Evolutionary conservation across 2,113 vertebrate genomes (phyloP), one percentile per base, ranked within the genome.

Genomic region (Atrichornis clamosus): DNA sequence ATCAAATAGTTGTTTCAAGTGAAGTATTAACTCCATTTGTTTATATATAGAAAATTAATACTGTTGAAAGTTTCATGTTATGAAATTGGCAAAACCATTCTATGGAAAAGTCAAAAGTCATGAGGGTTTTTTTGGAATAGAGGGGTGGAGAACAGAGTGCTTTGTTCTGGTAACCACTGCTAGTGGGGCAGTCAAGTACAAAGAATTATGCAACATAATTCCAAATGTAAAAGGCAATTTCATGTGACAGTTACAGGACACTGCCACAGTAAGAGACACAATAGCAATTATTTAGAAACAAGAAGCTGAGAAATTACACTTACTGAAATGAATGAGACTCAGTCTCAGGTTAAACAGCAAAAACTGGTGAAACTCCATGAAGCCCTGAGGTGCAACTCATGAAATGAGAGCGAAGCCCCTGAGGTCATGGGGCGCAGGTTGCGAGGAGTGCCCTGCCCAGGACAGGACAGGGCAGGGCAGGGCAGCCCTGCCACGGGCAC

Each of bases 361-460:
- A 59, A 89, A 16, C 7, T 28, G 69, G 47, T 37, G 50, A 72
- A 76, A 78, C 33, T 46, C 52, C 64, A 80, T 9, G 47, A 35
- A 76, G 56, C 30, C 24, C 46, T 11, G 10, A 64, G 23, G 63
- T 49, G 63, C 56, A 59, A 73, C 64, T n/a, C 22, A 32, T 1
- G 10, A 41, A 72, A 60, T 6, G 19, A 59, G 47, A 32, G 44
- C 1, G 3, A 74, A 65, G 55, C 49, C 8, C 9, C 26, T 42
- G 2, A 2, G 4, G 5, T 5, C 15, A 20, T 3, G 2, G 1
- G n/a, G 33, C 19, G 7, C 7, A 5, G 41, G 23, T 50, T 26
- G 37, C 6, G 11, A 8, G 62, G 11, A 53, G 32, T 3, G 22
- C 42, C 27, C 7, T 3, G 63, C 53, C 49, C 62, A 59, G 23